These are phyloP conservation scores for Tokudaia muenninki DNA, from an alignment of 2,797 vertebrate species.

Conservation along the genomic window DNA sequence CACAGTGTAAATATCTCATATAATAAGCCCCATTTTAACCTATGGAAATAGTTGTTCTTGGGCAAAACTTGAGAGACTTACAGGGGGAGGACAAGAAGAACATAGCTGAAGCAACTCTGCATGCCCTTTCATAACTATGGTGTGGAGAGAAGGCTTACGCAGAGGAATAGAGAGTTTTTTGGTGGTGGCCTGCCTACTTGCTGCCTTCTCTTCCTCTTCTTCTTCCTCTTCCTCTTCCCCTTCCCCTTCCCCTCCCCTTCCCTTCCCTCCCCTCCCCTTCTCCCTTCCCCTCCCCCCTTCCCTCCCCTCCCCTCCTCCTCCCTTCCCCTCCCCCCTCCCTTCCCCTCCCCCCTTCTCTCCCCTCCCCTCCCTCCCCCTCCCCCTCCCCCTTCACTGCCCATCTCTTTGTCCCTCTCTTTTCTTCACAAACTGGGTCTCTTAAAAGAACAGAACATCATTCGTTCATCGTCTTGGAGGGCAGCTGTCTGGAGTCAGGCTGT, in stretches of 20 bases:
- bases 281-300: too few species aligned
- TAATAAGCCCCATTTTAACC: constrained; percentile 10
- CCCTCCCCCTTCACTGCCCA: too few species aligned
- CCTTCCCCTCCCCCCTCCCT: too few species aligned
- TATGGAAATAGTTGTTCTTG: constrained; percentile 6
- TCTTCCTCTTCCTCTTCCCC: too few species aligned
- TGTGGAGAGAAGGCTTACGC: background rate
- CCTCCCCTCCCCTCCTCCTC: too few species aligned
- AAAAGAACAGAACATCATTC: constrained; percentile 1
- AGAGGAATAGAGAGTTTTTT: background rate
- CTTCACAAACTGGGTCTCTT: background rate
- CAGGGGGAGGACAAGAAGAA: background rate
- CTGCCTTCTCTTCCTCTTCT: fast-evolving
- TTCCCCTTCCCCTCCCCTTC: too few species aligned
- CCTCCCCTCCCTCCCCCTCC: too few species aligned
- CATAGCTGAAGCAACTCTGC: background rate
- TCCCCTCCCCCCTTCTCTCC: too few species aligned
- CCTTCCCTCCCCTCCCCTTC: too few species aligned
- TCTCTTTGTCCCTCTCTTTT: background rate
- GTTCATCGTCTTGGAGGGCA: background rate
- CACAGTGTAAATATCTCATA: constrained; percentile 34
- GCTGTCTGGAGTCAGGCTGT: background rate
- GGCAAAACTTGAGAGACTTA: background rate
- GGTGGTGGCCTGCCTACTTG: background rate
- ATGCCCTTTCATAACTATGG: background rate